These are phyloP conservation scores for Lucifuga dentata DNA, from an alignment of 2,113 vertebrate genomes.

Conservation along the genomic window DNA sequence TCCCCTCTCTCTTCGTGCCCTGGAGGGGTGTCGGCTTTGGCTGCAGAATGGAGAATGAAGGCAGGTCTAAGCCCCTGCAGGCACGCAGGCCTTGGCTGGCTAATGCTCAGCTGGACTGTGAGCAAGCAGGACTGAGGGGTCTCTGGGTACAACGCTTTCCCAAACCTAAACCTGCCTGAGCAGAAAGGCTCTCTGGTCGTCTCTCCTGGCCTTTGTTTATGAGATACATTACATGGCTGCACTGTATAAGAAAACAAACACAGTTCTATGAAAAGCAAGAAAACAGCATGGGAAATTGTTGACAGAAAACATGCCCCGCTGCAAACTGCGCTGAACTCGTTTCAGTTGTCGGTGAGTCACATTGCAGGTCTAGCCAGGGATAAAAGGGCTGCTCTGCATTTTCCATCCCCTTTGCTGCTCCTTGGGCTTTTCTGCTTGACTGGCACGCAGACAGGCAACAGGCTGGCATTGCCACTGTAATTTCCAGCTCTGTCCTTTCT, in stretches of 20 bases:
- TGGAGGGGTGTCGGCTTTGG: conserved; percentile 72
- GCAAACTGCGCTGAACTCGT: conserved; percentile 60
- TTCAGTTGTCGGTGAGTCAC: conserved; percentile 65
- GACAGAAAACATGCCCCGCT: conserved; percentile 54
- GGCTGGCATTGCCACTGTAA: conserved; percentile 58
- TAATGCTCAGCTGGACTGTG: conserved; percentile 44
- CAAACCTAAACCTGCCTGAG: conserved; percentile 5
- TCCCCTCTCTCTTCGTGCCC: conserved; percentile 71
- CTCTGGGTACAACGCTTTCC: conserved; percentile 27
- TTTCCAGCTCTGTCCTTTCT: conserved; percentile 70
- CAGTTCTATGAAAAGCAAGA: conserved; percentile 38
- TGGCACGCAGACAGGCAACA: conserved; percentile 50
- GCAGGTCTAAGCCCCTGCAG: conserved; percentile 70
- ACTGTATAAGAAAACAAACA: conserved; percentile 18
- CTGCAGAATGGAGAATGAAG: conserved; percentile 60
- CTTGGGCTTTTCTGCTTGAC: conserved; percentile 45
- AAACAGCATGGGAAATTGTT: conserved; percentile 48
- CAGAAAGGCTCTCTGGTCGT: background rate
- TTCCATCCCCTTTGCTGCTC: conserved; percentile 55
- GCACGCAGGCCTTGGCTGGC: conserved; percentile 66
- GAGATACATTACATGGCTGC: conserved; percentile 8
- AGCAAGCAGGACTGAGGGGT: conserved; percentile 22
- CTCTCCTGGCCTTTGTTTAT: background rate
- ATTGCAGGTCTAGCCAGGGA: conserved; percentile 50
- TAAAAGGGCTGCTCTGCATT: conserved; percentile 54